Conservation (phyloP, 2,888 invertebrate genomes). For the Noctuana brunneofusca region DNA sequence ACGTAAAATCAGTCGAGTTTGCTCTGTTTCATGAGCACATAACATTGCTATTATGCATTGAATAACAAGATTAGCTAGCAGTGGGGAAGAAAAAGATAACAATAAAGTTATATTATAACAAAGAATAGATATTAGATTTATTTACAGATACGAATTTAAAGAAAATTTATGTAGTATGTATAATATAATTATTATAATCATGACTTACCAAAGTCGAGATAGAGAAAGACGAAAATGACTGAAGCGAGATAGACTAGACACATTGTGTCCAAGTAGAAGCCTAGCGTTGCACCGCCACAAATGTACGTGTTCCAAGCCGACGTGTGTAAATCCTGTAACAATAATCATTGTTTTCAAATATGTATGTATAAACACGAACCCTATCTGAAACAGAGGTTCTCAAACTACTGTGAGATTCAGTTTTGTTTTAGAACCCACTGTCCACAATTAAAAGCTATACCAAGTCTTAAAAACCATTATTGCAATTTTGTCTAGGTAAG, state of each 20-base stretch:
- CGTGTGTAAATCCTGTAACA: conserved; percentile 83
- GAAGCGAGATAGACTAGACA: conserved; percentile 85
- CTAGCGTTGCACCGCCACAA: conserved; percentile 84
- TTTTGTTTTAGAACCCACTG: no score
- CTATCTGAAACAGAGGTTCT: no score
- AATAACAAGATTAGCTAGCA: background rate
- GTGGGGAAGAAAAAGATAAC: background rate
- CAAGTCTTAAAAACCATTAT: no score
- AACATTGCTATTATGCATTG: no score
- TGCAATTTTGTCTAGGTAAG: background rate
- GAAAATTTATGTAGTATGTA: no score
- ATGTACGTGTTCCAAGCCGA: conserved; percentile 86
- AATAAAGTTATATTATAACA: no score
- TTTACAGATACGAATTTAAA: no score
- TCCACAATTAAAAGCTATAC: no score
- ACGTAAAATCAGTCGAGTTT: no score
- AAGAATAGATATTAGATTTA: no score
- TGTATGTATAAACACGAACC: background rate
- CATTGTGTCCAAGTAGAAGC: conserved; percentile 85
- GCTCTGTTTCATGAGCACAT: no score
- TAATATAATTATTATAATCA: background rate
- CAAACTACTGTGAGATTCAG: no score
- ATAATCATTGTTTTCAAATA: background rate
- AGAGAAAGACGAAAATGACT: conserved; percentile 86
- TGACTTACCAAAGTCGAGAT: conserved; percentile 69